Evolutionary conservation across 2,113 vertebrate genomes (phyloP), one percentile per base, ranked within the genome.

Genomic region (Actenoides hombroni): DNA sequence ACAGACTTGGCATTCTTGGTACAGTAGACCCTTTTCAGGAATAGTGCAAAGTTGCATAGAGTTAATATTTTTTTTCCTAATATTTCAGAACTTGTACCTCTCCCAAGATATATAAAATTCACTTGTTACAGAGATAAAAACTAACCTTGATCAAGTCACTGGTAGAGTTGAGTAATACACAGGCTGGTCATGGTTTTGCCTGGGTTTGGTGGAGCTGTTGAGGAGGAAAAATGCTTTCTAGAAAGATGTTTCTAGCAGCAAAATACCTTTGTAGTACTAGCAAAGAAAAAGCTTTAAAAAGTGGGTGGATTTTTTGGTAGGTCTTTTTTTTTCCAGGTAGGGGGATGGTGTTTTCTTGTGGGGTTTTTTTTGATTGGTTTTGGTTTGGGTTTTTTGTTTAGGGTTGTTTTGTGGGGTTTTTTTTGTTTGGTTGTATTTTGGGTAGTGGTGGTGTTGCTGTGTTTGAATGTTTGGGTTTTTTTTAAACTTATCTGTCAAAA

Each of bases 301-400:
- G 2, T 5, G 1, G 4, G 16, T 4, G 3, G 0, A 3, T 35
- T 51, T 39, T 37, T 81, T 78, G 5, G n/a, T 28, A 6, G 5
- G 4, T 35, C 25, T 37, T 37, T 35, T 37, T 59, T 44, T 73
- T 33, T 25, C 12, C 21, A 49, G 23, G 48, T 23, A 46, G 25
- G 40, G 40, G 37, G 5, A 57, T 60, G 15, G 23, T 39, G 6
- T 0, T 10, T 28, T 33, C 6, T 4, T 13, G 42, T 37, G 40
- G 8, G 21, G 24, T 61, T 16, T 37, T 37, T 59, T 25, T 44
- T 21, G 63, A 4, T 71, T 59, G 14, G 35, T 61, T 37, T 81
- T 82, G 5, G 25, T 57, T 60, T 0, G 0, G 9, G 8, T 0
- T 10, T 28, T 33, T 33, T 26, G 8, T n/a, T 75, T 5, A 8